phyloP scores from a whole-genome alignment of 2,888 invertebrate species.

The Tuberolachnus salignus region DNA sequence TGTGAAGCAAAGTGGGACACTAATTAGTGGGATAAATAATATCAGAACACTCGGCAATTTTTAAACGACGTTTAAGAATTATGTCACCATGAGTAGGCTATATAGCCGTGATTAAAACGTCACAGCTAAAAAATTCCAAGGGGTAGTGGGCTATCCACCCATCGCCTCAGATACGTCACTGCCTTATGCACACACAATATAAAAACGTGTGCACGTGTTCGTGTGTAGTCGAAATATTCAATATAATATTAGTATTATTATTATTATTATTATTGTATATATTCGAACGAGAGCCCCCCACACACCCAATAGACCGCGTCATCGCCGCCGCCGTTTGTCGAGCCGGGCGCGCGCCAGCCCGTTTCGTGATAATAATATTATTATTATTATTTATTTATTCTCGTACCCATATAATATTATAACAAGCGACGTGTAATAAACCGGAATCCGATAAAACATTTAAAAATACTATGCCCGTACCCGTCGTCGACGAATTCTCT shows the following conservation, averaged over 20 bases:
- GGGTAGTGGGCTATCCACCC: too few relatives aligned
- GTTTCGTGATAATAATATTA: background rate
- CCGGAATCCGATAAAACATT: constrained; percentile 52
- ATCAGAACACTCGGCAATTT: too few relatives aligned
- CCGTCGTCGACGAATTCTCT: constrained; percentile 21
- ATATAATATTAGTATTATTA: background rate
- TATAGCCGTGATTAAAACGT: too few relatives aligned
- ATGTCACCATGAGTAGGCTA: too few relatives aligned
- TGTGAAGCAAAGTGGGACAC: too few relatives aligned
- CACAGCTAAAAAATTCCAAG: too few relatives aligned
- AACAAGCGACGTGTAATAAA: constrained; percentile 22
- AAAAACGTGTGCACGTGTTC: background rate
- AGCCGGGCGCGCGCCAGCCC: background rate
- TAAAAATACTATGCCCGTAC: constrained; percentile 31
- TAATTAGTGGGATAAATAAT: too few relatives aligned
- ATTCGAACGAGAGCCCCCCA: background rate
- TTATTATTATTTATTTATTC: constrained; percentile 12
- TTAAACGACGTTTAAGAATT: too few relatives aligned
- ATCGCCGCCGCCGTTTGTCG: constrained; percentile 11
- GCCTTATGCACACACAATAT: background rate
- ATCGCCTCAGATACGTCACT: too few relatives aligned
- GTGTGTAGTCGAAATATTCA: background rate
- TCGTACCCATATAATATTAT: background rate
- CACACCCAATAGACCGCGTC: constrained; percentile 24
- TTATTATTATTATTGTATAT: too few relatives aligned